Evolutionary conservation across 2,113 vertebrate species (phyloP).

Genomic region (Leucopsar rothschildi): DNA sequence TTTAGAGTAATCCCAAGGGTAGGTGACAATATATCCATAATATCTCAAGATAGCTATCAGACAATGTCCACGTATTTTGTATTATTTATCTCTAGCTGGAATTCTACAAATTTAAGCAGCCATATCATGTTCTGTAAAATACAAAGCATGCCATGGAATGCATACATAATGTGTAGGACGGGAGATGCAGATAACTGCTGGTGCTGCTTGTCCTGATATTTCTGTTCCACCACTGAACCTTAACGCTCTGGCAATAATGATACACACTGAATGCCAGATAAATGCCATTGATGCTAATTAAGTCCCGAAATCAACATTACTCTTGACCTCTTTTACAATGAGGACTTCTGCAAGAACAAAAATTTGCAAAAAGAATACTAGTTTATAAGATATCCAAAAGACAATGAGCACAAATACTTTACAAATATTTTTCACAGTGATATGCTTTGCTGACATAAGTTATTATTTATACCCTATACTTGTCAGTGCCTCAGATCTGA

Average conservation of each 20-base stretch:
- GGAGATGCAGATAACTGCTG: not conserved
- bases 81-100: not conserved
- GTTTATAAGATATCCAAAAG: not conserved
- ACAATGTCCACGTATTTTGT: not conserved
- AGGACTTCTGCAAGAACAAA: not conserved
- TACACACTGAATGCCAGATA: not conserved
- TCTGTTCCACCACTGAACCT: not conserved
- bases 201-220: not conserved
- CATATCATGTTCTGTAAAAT: not conserved
- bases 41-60: not conserved
- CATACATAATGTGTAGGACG: not conserved
- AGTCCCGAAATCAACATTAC: not conserved
- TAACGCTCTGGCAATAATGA: not conserved
- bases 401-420: not conserved
- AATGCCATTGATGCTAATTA: not conserved
- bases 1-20: not conserved
- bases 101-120: not conserved
- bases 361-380: not conserved
- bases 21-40: not conserved
- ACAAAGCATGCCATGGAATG: not conserved
- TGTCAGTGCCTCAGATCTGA: not conserved
- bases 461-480: not conserved
- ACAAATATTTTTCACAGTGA: not conserved
- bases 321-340: not conserved
- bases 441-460: not conserved